Conservation (phyloP, 2,888 invertebrate species). For the Laspeyria flexula region DNA sequence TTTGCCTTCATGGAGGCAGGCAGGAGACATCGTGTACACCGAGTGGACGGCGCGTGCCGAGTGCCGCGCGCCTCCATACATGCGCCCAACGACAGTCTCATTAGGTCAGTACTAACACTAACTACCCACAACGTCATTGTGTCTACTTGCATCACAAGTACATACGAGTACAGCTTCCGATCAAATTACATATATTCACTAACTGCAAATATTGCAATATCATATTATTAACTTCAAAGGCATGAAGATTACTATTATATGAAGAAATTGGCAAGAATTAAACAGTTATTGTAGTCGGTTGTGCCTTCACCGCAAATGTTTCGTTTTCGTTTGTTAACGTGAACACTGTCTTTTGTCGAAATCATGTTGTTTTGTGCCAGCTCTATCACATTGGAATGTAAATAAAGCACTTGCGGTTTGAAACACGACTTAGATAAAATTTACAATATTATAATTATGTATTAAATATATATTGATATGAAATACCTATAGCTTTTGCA, state of each 20-base stretch:
- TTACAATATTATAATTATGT: conserved; percentile 44
- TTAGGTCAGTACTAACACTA: conserved; percentile 78
- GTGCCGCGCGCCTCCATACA: conserved; percentile 87
- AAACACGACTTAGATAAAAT: conserved; percentile 29
- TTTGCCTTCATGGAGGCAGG: conserved; percentile 96
- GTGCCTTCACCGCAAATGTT: conserved; percentile 43
- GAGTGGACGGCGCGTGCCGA: conserved; percentile 85
- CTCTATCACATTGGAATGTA: conserved; percentile 9
- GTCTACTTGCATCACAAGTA: conserved; percentile 51
- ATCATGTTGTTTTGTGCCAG: background rate
- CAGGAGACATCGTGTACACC: conserved; percentile 88
- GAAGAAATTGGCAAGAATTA: conserved; percentile 23
- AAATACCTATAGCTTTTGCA: conserved; percentile 63
- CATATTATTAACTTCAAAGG: conserved; percentile 55
- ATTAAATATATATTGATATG: conserved; percentile 44
- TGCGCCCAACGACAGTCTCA: conserved; percentile 90
- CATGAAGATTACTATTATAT: conserved; percentile 48
- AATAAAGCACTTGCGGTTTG: conserved; percentile 42
- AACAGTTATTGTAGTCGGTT: conserved; percentile 19
- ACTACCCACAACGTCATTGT: conserved; percentile 41
- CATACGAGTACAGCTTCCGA: conserved; percentile 43
- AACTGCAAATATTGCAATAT: conserved; percentile 44
- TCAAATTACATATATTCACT: conserved; percentile 42
- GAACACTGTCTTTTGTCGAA: background rate
- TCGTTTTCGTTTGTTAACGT: background rate